Evolutionary conservation across 2,113 vertebrate genomes (phyloP), one percentile per base, ranked within the genome.

Genomic region (Coracopsis vasa): DNA sequence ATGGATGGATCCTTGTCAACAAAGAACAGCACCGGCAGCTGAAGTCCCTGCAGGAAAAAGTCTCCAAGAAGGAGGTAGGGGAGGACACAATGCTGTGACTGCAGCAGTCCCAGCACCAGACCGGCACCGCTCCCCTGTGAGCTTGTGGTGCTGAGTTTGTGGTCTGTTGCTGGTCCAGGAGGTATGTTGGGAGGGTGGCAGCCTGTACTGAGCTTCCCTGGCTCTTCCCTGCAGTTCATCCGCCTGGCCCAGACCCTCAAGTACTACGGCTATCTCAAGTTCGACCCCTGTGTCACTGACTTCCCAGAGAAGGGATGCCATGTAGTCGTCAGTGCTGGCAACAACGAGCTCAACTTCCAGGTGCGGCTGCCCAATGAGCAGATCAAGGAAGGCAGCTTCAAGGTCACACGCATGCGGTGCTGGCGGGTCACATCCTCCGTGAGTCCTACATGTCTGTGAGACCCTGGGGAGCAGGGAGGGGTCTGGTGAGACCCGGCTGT

Each of bases 321-420:
- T 0, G 99, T 99, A 33, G 98, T 99, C 2, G 99, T 99, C 88
- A 99, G 99, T 0, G 99, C 99, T 2, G 99, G 99, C 92, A 99
- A 99, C 98, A 99, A 99, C 7, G 99, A 99, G 94, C 99, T 99
- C 96, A 99, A 99, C 98, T 99, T 99, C 96, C 99, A 99, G 90
- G 99, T 99, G 95, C 99, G 99, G 95, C 98, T 99, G 65, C 99
- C 99, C 24, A 99, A 92, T 2, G 99, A 99, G 44, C 99, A 99
- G 92, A 98, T 99, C 97, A 99, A 99, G 62, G 99, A 99, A 94
- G 99, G 99, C 54, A 99, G 99, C 97, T 99, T 99, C 98, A 99
- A 99, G 97, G 99, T 99, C 86, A 99, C 99, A 0, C 99, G 99
- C 60, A 99, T 99, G 99, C 98, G 99, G 58, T 99, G 99, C 96